phyloP scores from a whole-genome alignment of 64 coral and sea anemone genomes.

The Montipora capricornis region DNA sequence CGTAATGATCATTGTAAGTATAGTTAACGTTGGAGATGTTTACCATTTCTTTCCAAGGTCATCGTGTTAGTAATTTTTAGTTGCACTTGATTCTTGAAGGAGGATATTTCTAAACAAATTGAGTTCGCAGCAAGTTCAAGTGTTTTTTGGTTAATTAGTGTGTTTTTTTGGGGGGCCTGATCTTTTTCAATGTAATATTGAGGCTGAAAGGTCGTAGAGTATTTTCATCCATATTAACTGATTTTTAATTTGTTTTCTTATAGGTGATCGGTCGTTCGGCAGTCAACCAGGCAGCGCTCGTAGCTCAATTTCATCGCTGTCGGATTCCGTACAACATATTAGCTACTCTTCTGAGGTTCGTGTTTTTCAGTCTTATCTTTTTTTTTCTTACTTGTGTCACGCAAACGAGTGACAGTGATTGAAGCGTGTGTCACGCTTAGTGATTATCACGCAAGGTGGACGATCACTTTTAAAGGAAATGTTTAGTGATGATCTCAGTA shows the following conservation, averaged over 20 bases:
- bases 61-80: not conserved
- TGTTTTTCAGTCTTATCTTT: not conserved
- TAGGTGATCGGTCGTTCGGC: conserved; percentile 71
- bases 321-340: conserved; percentile 73
- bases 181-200: not conserved
- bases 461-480: no score
- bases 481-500: no score
- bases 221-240: not conserved
- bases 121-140: no score
- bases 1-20: not conserved
- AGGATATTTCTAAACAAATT: no score
- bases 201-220: not conserved
- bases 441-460: not conserved
- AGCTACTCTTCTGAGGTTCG: conserved; percentile 84
- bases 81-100: no score
- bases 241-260: not conserved
- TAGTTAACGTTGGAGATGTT: not conserved
- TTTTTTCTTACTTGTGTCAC: not conserved
- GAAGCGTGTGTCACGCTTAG: not conserved
- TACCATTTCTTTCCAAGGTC: no score
- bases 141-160: no score
- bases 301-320: conserved; percentile 85
- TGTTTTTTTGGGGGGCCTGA: no score
- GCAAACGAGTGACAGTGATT: not conserved
- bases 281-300: conserved; percentile 82